Base-by-base conservation (phyloP, 2,888 invertebrate genomes). In the Erebia epiphron region DNA sequence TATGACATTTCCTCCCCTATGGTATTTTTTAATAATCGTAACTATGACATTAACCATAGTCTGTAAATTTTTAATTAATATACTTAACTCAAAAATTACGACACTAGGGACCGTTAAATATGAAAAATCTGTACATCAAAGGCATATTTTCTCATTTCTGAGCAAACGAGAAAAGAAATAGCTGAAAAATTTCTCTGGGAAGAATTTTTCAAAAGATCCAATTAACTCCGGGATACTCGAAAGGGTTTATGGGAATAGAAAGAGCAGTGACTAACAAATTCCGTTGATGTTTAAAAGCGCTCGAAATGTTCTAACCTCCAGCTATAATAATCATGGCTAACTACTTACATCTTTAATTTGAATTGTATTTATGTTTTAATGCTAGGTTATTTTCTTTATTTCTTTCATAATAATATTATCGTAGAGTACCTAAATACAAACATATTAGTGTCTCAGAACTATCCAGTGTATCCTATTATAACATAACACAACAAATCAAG, bases 171-270 rank as follows among this genome's bases (percentile, higher is more conserved):
- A 79, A 81, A 84, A 83, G 80, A 83, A 83, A 85, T 87, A 86
- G 87, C 87, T 83, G 86, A 87, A 87, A 88, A 85, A 83, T 84
- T 83, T 83, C 85, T 85, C 83, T 78, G 75, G 76, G 77, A 81
- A 80, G 81, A 83, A 81, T 84, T 84, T 83, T 86, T 88, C 86
- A 87, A 88, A 87, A 87, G 88, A 88, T 87, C 86, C 88, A 89
- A 89, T 89, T 88, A 89, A 87, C 84, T 82, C 80, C 74, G 74
- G 80, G 78, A 79, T 83, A 81, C 86, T 87, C 83, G 82, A 86
- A 88, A 84, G 85, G 86, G 85, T 86, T 85, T 83, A 82, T 75
- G 81, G 82, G 82, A 76, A 81, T 84, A 81, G 82, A 82, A 82
- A 84, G 79, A 83, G 83, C 80, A 79, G 80, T 88, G 88, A 88